Evolutionary conservation across 2,888 invertebrate species (phyloP).

Genomic region (Spisula solida): DNA sequence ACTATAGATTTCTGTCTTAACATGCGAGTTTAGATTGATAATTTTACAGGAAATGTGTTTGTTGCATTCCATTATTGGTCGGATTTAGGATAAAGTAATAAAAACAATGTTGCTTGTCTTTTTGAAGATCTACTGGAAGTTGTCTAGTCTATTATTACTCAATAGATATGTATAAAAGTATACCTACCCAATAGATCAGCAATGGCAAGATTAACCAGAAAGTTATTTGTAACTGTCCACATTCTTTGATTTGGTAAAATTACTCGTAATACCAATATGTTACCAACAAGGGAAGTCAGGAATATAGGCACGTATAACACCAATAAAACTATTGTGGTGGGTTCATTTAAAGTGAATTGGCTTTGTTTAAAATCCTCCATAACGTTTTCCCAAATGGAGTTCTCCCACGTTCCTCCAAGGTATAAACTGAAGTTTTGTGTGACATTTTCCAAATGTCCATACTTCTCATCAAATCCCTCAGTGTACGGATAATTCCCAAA

Average conservation of each 20-base stretch:
- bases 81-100: too few relatives aligned
- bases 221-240: conserved; percentile 83
- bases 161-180: neutral
- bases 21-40: too few relatives aligned
- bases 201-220: conserved; percentile 82
- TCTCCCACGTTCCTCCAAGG: conserved; percentile 46
- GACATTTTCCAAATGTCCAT: conserved; percentile 13
- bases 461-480: neutral
- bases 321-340: conserved; percentile 77
- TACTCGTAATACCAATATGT: conserved; percentile 79
- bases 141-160: too few relatives aligned
- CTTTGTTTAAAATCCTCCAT: conserved; percentile 72
- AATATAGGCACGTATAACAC: conserved; percentile 80
- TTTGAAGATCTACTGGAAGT: too few relatives aligned
- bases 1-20: too few relatives aligned
- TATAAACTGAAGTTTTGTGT: conserved; percentile 30
- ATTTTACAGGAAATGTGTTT: too few relatives aligned
- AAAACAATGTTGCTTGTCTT: too few relatives aligned
- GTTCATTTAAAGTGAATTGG: conserved; percentile 74
- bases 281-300: conserved; percentile 79
- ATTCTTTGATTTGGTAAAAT: conserved; percentile 79
- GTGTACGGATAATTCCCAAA: neutral
- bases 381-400: conserved; percentile 57
- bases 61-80: too few relatives aligned
- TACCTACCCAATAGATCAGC: conserved; percentile 83